phyloP scores from a whole-genome alignment of 2,797 vertebrate genomes.

The Xenops minutus region DNA sequence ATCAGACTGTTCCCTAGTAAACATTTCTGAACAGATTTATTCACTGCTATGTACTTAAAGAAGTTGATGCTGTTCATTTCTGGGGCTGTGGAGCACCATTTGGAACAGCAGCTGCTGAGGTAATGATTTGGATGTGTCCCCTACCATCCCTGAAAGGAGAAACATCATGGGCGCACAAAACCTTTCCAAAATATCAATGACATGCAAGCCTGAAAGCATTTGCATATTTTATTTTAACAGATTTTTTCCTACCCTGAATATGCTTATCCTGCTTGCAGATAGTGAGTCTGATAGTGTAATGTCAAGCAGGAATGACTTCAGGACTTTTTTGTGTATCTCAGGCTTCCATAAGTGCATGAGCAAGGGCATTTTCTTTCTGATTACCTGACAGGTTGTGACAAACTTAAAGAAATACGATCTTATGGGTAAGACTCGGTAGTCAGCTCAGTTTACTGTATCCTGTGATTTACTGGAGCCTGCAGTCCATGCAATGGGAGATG shows the following conservation, averaged over 20 bases:
- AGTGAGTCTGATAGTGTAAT: not conserved
- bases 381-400: constrained; percentile 11
- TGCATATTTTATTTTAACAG: constrained; percentile 47
- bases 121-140: constrained; percentile 16
- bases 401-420: constrained; percentile 4
- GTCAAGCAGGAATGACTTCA: not conserved
- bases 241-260: not conserved
- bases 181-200: constrained; percentile 32
- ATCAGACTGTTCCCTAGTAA: constrained; percentile 11
- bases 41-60: constrained; percentile 2
- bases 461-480: constrained; percentile 24
- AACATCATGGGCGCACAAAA: constrained; percentile 14
- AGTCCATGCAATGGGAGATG: constrained; percentile 21
- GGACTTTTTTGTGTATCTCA: not conserved
- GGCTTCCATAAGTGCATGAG: not conserved
- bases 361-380: constrained; percentile 24
- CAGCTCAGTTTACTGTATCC: constrained; percentile 18
- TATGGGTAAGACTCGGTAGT: not conserved
- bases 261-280: constrained; percentile 28
- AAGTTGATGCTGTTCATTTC: constrained; percentile 47
- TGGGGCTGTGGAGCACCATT: constrained; percentile 18
- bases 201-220: constrained; percentile 32
- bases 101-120: constrained; percentile 51
- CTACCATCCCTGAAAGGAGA: constrained; percentile 42
- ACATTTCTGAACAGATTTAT: constrained; percentile 46